Base-by-base conservation (phyloP, 2,797 vertebrate species). In the Manis javanica region DNA sequence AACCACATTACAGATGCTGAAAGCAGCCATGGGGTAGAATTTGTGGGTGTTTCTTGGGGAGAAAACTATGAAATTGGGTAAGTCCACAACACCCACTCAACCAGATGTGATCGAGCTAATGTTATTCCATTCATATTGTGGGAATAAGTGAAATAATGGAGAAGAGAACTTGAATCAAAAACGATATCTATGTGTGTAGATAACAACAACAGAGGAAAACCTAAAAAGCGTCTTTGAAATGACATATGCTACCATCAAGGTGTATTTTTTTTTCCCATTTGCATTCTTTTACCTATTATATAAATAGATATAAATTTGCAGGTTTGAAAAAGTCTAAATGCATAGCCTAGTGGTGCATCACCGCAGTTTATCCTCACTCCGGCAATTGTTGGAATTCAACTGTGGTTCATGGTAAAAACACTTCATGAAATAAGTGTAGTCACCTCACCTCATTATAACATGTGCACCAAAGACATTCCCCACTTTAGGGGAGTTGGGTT, bases 321-420 rank as follows among this genome's bases (percentile, higher is more conserved):
- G 26, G 1, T 90, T 59, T 90, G 55, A 90, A 95, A 94, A 87
- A 69, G 5, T 57, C 21, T 18, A 82, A 83, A 57, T 46, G 13
- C 23, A 59, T 34, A 87, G 37, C 31, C 10, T 63, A 42, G 3
- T 66, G 64, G 51, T 34, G 78, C 37, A 94, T 55, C 37, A 78
- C 4, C 55, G 26, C 23, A 85, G 23, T 51, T 77, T 63, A 74
- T 55, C 8, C 31, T 91, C 39, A 71, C 15, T 92, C 71, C 59
- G 37, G 12, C 49, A 82, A 42, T 66, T 95, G 26, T 64, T 92
- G 39, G 16, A 93, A 89, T 91, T 96, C 55, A 63, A 23, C 59
- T 66, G 34, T 3, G 5, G 34, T 66, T 86, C 12, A 3, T 26
- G 34, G n/a, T 83, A 66, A 53, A 29, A 39, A 15, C 24, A 68